These are phyloP conservation scores for Noctuana brunneofusca DNA, from an alignment of 2,888 invertebrate species.

Conservation along the genomic window DNA sequence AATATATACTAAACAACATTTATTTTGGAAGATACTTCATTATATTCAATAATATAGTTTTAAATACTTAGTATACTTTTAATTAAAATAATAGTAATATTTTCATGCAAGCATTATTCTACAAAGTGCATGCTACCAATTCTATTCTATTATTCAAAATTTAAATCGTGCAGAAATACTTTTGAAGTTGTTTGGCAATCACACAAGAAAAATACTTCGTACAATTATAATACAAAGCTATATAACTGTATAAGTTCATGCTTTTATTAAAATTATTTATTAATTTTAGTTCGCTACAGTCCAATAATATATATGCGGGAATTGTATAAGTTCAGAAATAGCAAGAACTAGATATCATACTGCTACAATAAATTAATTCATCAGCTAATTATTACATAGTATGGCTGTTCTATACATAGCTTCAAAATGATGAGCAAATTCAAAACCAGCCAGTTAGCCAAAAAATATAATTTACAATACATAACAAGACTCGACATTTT, in stretches of 20 bases:
- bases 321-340: background rate
- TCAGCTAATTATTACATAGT: background rate
- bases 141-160: slow-evolving; percentile 35
- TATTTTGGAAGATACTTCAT: slow-evolving; percentile 78
- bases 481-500: too few relatives aligned
- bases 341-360: background rate
- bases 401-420: background rate
- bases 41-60: slow-evolving; percentile 45
- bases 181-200: slow-evolving; percentile 40
- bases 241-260: slow-evolving; percentile 19
- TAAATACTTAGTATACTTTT: slow-evolving; percentile 55
- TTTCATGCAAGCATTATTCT: slow-evolving; percentile 78
- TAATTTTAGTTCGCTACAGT: slow-evolving; percentile 13
- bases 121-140: slow-evolving; percentile 70
- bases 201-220: slow-evolving; percentile 15
- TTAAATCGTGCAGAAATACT: slow-evolving; percentile 56
- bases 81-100: slow-evolving; percentile 57
- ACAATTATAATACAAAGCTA: slow-evolving; percentile 42
- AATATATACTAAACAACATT: slow-evolving; percentile 73
- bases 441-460: slow-evolving; percentile 9
- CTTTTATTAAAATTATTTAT: background rate
- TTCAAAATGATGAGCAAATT: background rate
- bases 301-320: background rate
- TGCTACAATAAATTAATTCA: background rate
- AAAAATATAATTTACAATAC: background rate